phyloP scores from a whole-genome alignment of 2,797 vertebrate genomes.

The Tenualosa thibaudeaui region DNA sequence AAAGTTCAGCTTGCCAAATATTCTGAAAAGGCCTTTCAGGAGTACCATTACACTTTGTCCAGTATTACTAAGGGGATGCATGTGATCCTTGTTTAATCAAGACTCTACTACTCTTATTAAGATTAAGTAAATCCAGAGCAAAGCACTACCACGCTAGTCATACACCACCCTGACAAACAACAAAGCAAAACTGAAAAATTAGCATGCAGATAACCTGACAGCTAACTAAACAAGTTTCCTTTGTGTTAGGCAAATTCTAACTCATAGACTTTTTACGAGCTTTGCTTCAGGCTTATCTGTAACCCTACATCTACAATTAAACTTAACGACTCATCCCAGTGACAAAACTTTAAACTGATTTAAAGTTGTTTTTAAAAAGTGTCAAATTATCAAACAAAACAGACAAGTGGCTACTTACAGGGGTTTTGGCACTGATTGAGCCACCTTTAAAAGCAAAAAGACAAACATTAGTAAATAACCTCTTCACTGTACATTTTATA shows the following conservation, averaged over 20 bases:
- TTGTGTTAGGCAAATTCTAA: background rate
- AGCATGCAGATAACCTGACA: background rate
- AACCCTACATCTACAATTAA: background rate
- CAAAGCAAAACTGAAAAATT: background rate
- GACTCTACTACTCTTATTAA: background rate
- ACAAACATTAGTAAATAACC: background rate
- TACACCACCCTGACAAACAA: background rate
- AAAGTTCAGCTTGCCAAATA: too few species aligned
- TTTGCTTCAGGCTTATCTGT: background rate
- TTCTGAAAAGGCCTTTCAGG: background rate
- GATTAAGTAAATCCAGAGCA: background rate
- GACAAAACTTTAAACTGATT: background rate
- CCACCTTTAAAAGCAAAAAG: conserved; percentile 61
- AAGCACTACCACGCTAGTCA: background rate
- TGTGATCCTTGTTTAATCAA: background rate
- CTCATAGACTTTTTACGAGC: background rate
- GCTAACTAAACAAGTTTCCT: background rate
- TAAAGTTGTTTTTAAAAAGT: background rate
- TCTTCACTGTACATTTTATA: background rate
- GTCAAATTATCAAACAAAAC: background rate
- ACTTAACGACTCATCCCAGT: background rate
- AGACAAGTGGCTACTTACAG: conserved; percentile 63
- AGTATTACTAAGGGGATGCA: background rate
- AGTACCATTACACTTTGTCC: background rate
- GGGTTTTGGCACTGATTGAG: conserved; percentile 66